Base-by-base conservation (phyloP, 2,888 invertebrate genomes). In the Athalia circularis region DNA sequence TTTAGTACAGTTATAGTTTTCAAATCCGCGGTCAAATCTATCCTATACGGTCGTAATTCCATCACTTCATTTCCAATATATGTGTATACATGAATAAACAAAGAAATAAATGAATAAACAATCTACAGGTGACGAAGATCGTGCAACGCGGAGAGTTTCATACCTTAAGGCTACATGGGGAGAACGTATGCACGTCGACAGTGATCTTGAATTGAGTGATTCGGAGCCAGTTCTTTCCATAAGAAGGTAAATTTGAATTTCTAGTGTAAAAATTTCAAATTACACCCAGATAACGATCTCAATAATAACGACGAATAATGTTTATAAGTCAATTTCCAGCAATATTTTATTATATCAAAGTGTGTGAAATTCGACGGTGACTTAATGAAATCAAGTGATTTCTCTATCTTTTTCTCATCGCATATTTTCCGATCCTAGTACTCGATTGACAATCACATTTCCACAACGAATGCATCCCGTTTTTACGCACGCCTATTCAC, bases 151-250 rank as follows among this genome's bases (percentile, higher is more conserved):
- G 84, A 93, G 98, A 84, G 96, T 97, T 83, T 98, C 98, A n/a
- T 98, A 98, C 91, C 92, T 98, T 83, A 97, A 97, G 91, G 98
- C 98, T 64, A 98, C 98, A 8, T 96, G 95, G 93, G 95, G 95
- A 81, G 95, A 95, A 87, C 92, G 94, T 80, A 92, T 95, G 91
- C 94, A 94, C 85, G 91, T 95, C 82, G 96, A 96, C 87, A 94
- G 94, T 86, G 95, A 95, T 84, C 87, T 92, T 70, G 93, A 93
- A 77, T 86, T 91, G 81, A 92, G 92, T 83, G 94, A 95, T 81
- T 91, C 92, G 3, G 95, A 95, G 84, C 86, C 88, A 72, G 83
- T 91, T 83, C 93, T 93, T 83, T 90, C 92, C 77, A 90, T 93
- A 47, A 92, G 94, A 92, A 95, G 94, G 95, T 95, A 92, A 89